phyloP scores from a whole-genome alignment of 1,140 invertebrate genomes.

The Propsilocerus akamusi region DNA sequence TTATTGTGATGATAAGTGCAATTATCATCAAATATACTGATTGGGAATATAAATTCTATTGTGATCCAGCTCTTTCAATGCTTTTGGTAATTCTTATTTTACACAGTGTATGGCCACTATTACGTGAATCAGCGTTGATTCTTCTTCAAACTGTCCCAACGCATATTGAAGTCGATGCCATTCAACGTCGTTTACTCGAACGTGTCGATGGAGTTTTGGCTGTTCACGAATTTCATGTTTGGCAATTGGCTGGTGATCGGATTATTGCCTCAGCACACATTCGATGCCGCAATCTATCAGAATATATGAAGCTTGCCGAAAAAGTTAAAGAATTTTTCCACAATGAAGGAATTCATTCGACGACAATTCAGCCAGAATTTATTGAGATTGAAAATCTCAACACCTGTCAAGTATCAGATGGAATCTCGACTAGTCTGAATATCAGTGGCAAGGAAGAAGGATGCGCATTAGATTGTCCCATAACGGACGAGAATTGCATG shows the following conservation, averaged over 20 bases:
- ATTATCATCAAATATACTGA: slow-evolving; percentile 65
- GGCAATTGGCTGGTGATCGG: slow-evolving; percentile 80
- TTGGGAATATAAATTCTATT: slow-evolving; percentile 66
- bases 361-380: slow-evolving; percentile 89
- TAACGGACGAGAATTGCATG: slow-evolving; percentile 62
- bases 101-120: slow-evolving; percentile 67
- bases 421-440: slow-evolving; percentile 19
- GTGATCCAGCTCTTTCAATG: slow-evolving; percentile 85
- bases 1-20: slow-evolving; percentile 91
- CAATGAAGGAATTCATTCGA: slow-evolving; percentile 63
- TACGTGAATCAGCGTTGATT: slow-evolving; percentile 75
- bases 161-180: slow-evolving; percentile 79
- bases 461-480: slow-evolving; percentile 72
- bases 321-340: slow-evolving; percentile 92
- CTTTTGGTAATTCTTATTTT: slow-evolving; percentile 63
- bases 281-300: slow-evolving; percentile 67
- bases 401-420: not conserved
- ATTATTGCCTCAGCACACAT: slow-evolving; percentile 90
- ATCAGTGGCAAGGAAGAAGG: slow-evolving; percentile 30
- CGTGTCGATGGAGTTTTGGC: slow-evolving; percentile 79
- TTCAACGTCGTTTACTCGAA: slow-evolving; percentile 63
- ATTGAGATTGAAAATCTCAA: slow-evolving; percentile 37
- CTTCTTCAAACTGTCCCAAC: slow-evolving; percentile 82
- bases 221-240: slow-evolving; percentile 88
- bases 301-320: slow-evolving; percentile 84